Conservation (phyloP, 2,113 vertebrate genomes). For the Sinocyclocheilus anshuiensis region DNA sequence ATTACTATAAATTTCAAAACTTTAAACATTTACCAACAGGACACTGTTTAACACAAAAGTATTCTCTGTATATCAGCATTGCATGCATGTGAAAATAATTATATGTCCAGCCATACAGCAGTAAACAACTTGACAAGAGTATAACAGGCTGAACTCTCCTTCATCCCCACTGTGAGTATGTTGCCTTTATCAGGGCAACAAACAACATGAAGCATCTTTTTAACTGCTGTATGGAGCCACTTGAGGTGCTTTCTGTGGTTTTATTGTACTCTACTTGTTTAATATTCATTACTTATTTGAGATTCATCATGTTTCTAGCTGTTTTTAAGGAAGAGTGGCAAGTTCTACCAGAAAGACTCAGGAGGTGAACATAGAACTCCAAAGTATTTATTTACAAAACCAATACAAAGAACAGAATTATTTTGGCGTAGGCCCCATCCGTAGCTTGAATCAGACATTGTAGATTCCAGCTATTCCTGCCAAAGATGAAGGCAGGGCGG, state of each 20-base stretch:
- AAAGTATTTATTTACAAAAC: no score
- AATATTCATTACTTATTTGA: constrained; percentile 3
- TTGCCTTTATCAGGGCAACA: neutral
- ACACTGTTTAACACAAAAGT: neutral
- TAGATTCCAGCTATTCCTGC: no score
- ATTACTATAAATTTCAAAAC: neutral
- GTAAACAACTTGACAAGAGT: neutral
- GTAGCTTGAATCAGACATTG: no score
- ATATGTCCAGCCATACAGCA: neutral
- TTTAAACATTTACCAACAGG: neutral
- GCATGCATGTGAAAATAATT: constrained; percentile 20
- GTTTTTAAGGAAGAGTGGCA: neutral
- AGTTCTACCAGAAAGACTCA: no score
- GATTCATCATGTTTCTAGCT: neutral
- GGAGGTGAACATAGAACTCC: no score
- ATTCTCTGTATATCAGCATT: neutral
- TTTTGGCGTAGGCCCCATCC: no score
- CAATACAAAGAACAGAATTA: no score
- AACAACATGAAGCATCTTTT: neutral
- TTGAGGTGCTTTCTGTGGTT: neutral
- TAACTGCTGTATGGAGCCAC: neutral
- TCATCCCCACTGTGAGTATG: neutral
- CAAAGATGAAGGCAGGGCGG: no score
- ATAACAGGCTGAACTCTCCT: neutral
- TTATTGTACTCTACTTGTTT: neutral